These are phyloP conservation scores for Neosilurus hyrtlii DNA, from an alignment of 2,797 vertebrate genomes.

Conservation along the genomic window DNA sequence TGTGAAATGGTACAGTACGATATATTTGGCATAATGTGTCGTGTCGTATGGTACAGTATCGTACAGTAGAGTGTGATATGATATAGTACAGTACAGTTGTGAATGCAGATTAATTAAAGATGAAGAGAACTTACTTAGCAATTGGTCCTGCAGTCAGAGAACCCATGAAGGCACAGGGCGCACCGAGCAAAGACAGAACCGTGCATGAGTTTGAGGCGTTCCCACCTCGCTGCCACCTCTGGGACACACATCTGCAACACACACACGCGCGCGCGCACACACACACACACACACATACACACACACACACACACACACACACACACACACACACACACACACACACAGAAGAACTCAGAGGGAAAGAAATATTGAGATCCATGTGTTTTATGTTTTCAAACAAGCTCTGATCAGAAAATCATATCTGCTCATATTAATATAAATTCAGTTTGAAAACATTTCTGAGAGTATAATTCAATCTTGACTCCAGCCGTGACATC, in stretches of 20 bases:
- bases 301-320: no score
- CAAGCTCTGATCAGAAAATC: not conserved
- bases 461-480: not conserved
- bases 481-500: not conserved
- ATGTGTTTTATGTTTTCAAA: no score
- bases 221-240: conserved; percentile 92
- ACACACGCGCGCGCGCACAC: not conserved
- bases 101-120: not conserved
- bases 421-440: not conserved
- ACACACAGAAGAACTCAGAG: no score
- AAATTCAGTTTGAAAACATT: not conserved
- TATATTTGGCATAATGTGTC: no score
- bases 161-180: conserved; percentile 86
- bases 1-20: no score
- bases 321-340: no score
- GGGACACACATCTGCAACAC: conserved; percentile 81
- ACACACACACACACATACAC: not conserved
- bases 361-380: no score
- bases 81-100: not conserved
- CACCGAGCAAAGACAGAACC: conserved; percentile 84
- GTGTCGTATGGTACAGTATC: not conserved
- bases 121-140: conserved; percentile 80
- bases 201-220: conserved; percentile 95
- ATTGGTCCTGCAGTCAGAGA: conserved; percentile 80
- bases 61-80: not conserved